Conservation (phyloP, 37 sponge, comb jelly and placozoan genomes). For the Lycopodina hypogea region DNA sequence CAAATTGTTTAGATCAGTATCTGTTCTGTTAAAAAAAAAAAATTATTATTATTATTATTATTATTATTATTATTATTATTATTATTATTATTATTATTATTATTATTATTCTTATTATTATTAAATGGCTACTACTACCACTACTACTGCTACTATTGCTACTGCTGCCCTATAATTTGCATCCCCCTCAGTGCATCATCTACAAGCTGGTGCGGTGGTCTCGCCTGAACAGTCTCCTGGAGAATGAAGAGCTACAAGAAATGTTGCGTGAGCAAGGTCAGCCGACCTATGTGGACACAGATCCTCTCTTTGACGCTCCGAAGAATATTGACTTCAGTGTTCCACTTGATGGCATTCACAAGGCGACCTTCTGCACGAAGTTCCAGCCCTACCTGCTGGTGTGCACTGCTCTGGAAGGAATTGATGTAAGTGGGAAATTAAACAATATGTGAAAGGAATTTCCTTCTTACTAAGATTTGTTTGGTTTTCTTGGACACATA, state of each 20-base stretch:
- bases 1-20: too few species aligned
- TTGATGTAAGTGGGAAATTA: constrained; percentile 24
- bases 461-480: too few species aligned
- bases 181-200: constrained; percentile 50
- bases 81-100: too few species aligned
- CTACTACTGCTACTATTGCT: too few species aligned
- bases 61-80: too few species aligned
- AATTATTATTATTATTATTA: too few species aligned
- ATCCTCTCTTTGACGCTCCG: constrained; percentile 49
- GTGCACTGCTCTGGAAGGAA: constrained; percentile 21
- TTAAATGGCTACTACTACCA: too few species aligned
- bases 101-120: too few species aligned
- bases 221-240: constrained; percentile 36
- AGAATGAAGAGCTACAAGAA: constrained; percentile 28
- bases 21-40: too few species aligned
- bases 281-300: constrained; percentile 37
- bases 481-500: too few species aligned
- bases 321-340: constrained; percentile 52
- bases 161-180: too few species aligned
- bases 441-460: too few species aligned
- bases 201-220: constrained; percentile 54
- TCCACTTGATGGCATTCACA: constrained; percentile 35
- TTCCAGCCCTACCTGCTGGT: constrained; percentile 43
- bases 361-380: constrained; percentile 15
- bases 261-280: constrained; percentile 17